Evolutionary conservation across 2,888 invertebrate species (phyloP).

Genomic region (Leuctra nigra): DNA sequence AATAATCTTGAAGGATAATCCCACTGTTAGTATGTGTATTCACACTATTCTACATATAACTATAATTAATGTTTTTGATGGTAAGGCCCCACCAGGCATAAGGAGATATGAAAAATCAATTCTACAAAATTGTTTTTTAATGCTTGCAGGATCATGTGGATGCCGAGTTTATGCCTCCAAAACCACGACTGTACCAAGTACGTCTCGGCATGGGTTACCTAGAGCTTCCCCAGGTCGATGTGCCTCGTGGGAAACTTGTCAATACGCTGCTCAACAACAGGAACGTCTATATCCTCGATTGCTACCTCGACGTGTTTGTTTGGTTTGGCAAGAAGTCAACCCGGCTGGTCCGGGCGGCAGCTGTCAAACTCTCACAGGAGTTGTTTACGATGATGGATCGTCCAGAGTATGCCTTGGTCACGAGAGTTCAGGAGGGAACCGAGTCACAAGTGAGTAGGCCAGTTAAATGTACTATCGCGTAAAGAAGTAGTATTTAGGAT

Average conservation of each 20-base stretch:
- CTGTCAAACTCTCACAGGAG: constrained; percentile 94
- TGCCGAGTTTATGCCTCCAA: constrained; percentile 54
- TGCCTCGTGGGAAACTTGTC: constrained; percentile 66
- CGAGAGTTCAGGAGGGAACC: constrained; percentile 85
- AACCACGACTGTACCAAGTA: constrained; percentile 85
- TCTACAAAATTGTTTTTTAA: neutral
- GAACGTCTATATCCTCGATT: constrained; percentile 95
- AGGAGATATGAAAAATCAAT: too few species aligned
- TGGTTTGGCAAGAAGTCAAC: constrained; percentile 99
- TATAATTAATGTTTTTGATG: too few species aligned
- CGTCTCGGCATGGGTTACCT: constrained; percentile 97
- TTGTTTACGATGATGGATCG: constrained; percentile 90
- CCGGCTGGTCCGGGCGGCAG: constrained; percentile 88
- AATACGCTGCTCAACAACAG: constrained; percentile 77
- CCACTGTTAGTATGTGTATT: too few species aligned
- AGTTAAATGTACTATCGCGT: too few species aligned
- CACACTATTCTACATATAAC: too few species aligned
- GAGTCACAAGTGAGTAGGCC: constrained; percentile 68
- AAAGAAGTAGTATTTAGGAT: too few species aligned
- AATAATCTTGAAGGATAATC: too few species aligned
- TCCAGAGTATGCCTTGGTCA: constrained; percentile 80
- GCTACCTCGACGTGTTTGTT: constrained; percentile 87
- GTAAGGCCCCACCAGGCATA: too few species aligned
- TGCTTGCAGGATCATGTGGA: constrained; percentile 61
- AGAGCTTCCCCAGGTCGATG: constrained; percentile 89